Base-by-base conservation (phyloP, 2,888 invertebrate species). In the Patella caerulea region DNA sequence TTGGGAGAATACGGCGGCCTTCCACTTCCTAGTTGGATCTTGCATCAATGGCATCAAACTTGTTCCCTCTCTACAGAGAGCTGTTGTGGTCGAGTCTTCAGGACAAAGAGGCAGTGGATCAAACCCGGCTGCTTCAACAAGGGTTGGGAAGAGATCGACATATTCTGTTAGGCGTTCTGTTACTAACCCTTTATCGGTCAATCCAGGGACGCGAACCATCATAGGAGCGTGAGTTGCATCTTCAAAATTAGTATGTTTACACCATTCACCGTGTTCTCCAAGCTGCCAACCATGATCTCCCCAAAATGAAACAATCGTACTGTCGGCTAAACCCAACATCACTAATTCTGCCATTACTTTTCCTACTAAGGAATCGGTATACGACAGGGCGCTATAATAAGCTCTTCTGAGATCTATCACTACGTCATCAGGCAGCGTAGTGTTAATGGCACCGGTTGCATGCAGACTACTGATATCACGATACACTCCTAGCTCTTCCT, bases 161-260 rank as follows among this genome's bases (percentile, higher is more conserved):
- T 82, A 83, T 70, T 87, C 87, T 2, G 82, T 81, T 9, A 86
- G 76, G 45, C 76, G 75, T 7, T 79, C 75, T 3, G 80, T 82
- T n/a, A 69, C 72, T 24, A 83, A 75, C 11, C 83, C 81, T 1
- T n/a, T 29, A 56, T 83, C 82, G 0, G 84, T 84, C 14, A 78
- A 0, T 5, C 83, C 84, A 0, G 82, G 83, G 52, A 85, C 79
- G 24, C 74, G 81, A 12, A 87, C 73, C 83, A 87, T 84, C 83
- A 86, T 83, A 3, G 87, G 87, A 11, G 85, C 85, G 55, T 85
- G 86, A 1, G 85, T 85, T 2, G 85, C 81, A 1, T 85, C 72
- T 76, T 87, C 85, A 74, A 88, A 86, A 72, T 87, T 85, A 1
- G 86, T 86, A 70, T 85, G 83, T 72, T 87, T 87, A 54, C 79